Base-by-base conservation (phyloP, 2,797 vertebrate genomes). In the Pitangus sulphuratus region DNA sequence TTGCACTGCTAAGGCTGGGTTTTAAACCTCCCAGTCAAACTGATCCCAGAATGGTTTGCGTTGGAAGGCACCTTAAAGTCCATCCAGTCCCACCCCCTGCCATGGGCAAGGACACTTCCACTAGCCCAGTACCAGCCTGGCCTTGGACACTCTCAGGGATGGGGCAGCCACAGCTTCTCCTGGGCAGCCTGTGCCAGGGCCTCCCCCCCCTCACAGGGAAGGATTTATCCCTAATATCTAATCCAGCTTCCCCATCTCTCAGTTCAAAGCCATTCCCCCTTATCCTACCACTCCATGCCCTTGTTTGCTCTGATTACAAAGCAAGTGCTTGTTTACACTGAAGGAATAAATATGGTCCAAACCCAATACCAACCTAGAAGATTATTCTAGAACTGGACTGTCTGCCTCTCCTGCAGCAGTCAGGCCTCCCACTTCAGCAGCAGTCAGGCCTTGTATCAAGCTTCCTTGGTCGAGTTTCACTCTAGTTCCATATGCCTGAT, bases 1-100 rank as follows among this genome's bases (percentile, higher is more conserved):
- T 88, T 83, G 75, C 89, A 65, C 61, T 79, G 75, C 90, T 75
- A 42, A 78, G 14, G 3, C 2, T 61, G 79, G 15, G 15, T 40
- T 87, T 84, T 44, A 86, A 95, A 82, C 78, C 78, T 89, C n/a
- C 84, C 48, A 42, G 48, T 53, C 83, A 95, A 83, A 75, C 53
- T 21, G 39, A 94, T 35, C 66, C 51, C 58, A 53, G 21, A 19
- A 53, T 5, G 33, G 14, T 19, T 71, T 19, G 39, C 12, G 2
- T 31, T 64, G 10, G 25, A 31, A 84, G 45, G 30, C 51, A 72
- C 39, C 26, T 20, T 20, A 10, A 28, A 8, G 3, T 4, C 26
- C 26, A 65, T 5, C 21, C 35, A 35, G 33, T 39, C 14, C 22
- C 37, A 69, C 15, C 31, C 24, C 17, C 33, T 75, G 42, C 7